Conservation (phyloP, 1,140 invertebrate genomes). For the Pseudomyrmex gracilis region DNA sequence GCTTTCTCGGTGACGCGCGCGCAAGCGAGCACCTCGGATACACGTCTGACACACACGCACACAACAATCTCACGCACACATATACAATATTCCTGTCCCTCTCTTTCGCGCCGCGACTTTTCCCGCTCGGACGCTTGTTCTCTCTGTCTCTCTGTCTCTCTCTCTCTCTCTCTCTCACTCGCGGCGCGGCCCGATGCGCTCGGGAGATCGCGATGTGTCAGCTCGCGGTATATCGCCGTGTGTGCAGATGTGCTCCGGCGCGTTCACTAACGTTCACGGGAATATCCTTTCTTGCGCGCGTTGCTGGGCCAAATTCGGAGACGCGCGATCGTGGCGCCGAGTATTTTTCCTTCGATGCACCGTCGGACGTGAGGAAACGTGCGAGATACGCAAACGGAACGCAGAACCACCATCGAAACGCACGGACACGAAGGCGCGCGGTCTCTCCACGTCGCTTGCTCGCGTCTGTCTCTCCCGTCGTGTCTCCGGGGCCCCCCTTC, state of each 20-base stretch:
- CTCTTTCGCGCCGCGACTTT: slow-evolving; percentile 45
- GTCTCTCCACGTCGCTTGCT: slow-evolving; percentile 64
- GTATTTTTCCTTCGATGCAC: not conserved
- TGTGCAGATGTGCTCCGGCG: too few species aligned
- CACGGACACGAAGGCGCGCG: slow-evolving; percentile 47
- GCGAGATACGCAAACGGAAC: slow-evolving; percentile 40
- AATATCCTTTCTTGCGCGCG: not conserved
- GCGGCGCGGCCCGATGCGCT: slow-evolving; percentile 36
- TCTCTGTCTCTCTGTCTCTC: slow-evolving; percentile 11
- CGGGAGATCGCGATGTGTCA: slow-evolving; percentile 68
- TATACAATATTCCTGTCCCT: slow-evolving; percentile 41
- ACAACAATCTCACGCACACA: slow-evolving; percentile 54
- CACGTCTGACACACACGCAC: slow-evolving; percentile 8
- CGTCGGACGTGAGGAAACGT: slow-evolving; percentile 11
- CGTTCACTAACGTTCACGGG: too few species aligned
- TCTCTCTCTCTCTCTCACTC: slow-evolving; percentile 30
- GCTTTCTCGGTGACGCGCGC: slow-evolving; percentile 32
- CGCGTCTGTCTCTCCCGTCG: slow-evolving; percentile 25
- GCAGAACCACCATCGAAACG: slow-evolving; percentile 69
- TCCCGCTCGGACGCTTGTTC: slow-evolving; percentile 12
- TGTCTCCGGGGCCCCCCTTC: slow-evolving; percentile 64
- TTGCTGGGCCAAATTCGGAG: not conserved
- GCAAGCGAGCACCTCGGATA: slow-evolving; percentile 42
- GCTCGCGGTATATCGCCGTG: slow-evolving; percentile 48
- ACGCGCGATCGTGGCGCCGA: slow-evolving; percentile 10